Evolutionary conservation across 2,888 invertebrate species (phyloP).

Genomic region (Agonopterix arenella): DNA sequence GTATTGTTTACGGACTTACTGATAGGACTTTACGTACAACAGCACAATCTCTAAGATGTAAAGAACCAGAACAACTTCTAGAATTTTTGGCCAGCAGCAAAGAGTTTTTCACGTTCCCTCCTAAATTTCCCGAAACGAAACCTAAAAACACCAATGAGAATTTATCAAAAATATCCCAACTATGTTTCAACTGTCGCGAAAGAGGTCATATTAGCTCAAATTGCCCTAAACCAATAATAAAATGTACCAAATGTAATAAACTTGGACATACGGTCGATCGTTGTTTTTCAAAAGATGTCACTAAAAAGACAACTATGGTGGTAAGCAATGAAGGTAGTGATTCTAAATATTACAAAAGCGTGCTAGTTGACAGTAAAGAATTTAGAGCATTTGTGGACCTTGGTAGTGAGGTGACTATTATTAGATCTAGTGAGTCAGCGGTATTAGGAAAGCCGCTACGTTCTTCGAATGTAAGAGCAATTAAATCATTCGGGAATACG

Average conservation of each 20-base stretch:
- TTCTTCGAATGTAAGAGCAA: too few relatives aligned
- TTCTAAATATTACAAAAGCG: too few relatives aligned
- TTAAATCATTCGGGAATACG: too few relatives aligned
- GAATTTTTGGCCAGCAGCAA: constrained; percentile 6
- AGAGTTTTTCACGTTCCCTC: background rate
- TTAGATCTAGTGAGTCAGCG: too few relatives aligned
- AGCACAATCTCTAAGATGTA: constrained; percentile 13
- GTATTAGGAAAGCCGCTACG: too few relatives aligned
- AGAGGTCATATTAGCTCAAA: constrained; percentile 1
- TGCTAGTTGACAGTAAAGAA: too few relatives aligned
- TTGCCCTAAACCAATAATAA: constrained; percentile 4
- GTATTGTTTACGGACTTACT: constrained; percentile 14
- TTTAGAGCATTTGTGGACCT: too few relatives aligned
- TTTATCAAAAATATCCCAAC: background rate
- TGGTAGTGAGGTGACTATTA: too few relatives aligned
- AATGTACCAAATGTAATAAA: constrained; percentile 3
- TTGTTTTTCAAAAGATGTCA: too few relatives aligned
- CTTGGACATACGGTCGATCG: constrained; percentile 2
- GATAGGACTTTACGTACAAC: constrained; percentile 11
- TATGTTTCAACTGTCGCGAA: constrained; percentile 3
- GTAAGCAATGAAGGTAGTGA: too few relatives aligned
- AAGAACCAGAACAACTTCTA: constrained; percentile 14
- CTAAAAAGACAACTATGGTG: too few relatives aligned
- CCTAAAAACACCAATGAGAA: background rate
- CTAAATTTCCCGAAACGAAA: background rate